Conservation (phyloP, 2,113 vertebrate genomes). For the Hippotragus niger region DNA sequence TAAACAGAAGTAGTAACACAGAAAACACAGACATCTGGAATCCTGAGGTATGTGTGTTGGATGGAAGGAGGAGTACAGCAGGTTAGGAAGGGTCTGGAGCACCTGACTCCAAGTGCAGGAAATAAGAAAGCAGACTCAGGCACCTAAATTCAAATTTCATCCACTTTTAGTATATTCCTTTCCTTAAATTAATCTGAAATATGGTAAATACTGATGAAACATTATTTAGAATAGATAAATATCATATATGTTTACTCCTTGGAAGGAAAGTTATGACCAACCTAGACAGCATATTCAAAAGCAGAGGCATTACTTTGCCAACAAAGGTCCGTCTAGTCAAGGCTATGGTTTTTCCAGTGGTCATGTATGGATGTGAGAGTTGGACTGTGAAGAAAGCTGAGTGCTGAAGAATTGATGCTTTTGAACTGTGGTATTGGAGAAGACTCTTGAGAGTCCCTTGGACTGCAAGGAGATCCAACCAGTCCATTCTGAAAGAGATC, state of each 20-base stretch:
- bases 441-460: too few relatives aligned
- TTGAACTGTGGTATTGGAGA: too few relatives aligned
- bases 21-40: background rate
- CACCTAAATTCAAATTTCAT: background rate
- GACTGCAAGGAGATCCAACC: too few relatives aligned
- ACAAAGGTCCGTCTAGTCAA: too few relatives aligned
- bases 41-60: background rate
- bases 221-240: background rate
- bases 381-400: too few relatives aligned
- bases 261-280: too few relatives aligned
- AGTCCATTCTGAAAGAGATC: too few relatives aligned
- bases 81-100: accelerated
- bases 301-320: too few relatives aligned
- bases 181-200: background rate
- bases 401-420: accelerated
- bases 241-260: too few relatives aligned
- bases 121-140: background rate
- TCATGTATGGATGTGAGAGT: too few relatives aligned
- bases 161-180: background rate
- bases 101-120: background rate
- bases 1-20: background rate
- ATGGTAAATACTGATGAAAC: background rate
- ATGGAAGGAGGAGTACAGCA: accelerated
- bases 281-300: too few relatives aligned
- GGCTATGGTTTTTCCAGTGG: too few relatives aligned